Evolutionary conservation across 2,888 invertebrate species (phyloP), one percentile per base, ranked within the genome.

Genomic region (Glaucopsyche alexis): DNA sequence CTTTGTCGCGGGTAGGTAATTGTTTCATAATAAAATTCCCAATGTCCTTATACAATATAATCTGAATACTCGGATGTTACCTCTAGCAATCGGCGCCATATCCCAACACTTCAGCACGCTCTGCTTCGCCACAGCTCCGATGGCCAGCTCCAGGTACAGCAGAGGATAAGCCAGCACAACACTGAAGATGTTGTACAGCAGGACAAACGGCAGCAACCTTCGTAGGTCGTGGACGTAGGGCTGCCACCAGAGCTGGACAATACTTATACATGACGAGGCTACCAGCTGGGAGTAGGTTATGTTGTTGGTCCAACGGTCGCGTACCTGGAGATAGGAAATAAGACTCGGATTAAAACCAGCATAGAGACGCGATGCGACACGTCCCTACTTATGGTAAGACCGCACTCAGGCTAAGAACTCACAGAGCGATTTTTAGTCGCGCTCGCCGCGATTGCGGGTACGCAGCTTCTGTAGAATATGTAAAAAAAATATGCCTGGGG

Each of bases 101-200:
- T 93, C 90, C 93, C 93, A 93, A 72, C 91, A 88, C 42, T 84
- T 86, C 5, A 93, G 72, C 1, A 90, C 87, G 0, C 91, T 86
- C 74, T 91, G 91, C 81, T 84, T 90, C 0, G 93, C 89, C 2
- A 88, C 86, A 3, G 87, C 87, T 0, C 92, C 93, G 29, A 93
- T 71, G 0, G 91, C 89, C 0, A 92, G 79, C 73, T 93, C 92
- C 77, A 93, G 76, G 64, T 92, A 92, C 64, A 92, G 86, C 77
- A 91, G 76, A 0, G 93, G 93, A 74, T 88, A 93, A 0, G 87
- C 92, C 38, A 93, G 76, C 0, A 90, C 19, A 9, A 91, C 75
- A 52, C 91, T 93, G 79, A 89, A 89, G 19, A 91, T 74, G 47
- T 91, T 91, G 79, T 91, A 90, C 0, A 92, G 82, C 72, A 91